Evolutionary conservation across 2,113 vertebrate species (phyloP).

Genomic region (Cairina moschata): DNA sequence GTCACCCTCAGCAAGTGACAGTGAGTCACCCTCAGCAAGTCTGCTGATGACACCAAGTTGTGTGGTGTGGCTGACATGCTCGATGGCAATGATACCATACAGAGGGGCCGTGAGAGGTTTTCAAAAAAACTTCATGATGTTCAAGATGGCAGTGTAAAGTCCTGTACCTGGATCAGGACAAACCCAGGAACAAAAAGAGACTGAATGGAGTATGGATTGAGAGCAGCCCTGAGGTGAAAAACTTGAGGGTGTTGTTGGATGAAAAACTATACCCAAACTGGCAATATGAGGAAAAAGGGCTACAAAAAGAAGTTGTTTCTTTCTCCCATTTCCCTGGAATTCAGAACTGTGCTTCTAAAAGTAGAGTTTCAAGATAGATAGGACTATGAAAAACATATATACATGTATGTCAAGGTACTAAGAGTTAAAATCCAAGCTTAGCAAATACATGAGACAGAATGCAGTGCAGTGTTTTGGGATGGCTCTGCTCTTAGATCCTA

Average conservation of each 20-base stretch:
- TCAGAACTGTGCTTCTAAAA: background rate
- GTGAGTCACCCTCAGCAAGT: background rate
- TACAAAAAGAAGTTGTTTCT: background rate
- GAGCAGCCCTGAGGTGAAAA: background rate
- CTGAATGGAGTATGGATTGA: background rate
- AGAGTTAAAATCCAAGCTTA: background rate
- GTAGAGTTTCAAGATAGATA: background rate
- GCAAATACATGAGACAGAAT: background rate
- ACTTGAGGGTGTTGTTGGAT: background rate
- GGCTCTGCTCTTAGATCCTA: background rate
- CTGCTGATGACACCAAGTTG: background rate
- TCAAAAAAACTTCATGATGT: background rate
- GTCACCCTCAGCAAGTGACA: background rate
- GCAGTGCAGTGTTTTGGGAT: background rate
- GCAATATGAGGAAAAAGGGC: background rate
- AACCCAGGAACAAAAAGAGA: background rate
- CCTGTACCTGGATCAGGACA: background rate
- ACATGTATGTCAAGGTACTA: background rate
- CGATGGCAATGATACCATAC: background rate
- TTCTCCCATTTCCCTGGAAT: background rate
- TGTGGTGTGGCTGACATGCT: background rate
- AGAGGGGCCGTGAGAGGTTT: background rate
- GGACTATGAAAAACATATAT: background rate
- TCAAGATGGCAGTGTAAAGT: background rate
- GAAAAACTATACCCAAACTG: background rate